These are phyloP conservation scores for Hypothenemus hampei DNA, from an alignment of 1,140 invertebrate species.

Conservation along the genomic window DNA sequence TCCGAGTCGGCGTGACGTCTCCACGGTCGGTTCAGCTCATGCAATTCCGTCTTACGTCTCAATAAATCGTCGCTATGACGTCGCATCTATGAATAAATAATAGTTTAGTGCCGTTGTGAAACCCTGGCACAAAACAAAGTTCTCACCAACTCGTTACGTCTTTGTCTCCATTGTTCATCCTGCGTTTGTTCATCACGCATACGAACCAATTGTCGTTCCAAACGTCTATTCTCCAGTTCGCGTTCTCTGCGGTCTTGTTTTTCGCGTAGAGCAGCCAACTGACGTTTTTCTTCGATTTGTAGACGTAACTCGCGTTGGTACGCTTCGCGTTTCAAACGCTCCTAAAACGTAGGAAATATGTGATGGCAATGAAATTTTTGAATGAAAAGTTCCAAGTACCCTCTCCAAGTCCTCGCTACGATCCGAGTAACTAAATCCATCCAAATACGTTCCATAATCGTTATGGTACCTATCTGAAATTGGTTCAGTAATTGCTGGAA, in stretches of 20 bases:
- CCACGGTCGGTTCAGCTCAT: conserved; percentile 46
- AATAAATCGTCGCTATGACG: conserved; percentile 49
- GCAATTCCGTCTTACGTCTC: conserved; percentile 46
- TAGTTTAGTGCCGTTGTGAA: neutral
- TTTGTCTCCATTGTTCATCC: conserved; percentile 40
- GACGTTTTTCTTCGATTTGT: conserved; percentile 44
- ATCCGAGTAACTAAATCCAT: conserved; percentile 42
- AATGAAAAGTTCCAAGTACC: conserved; percentile 27
- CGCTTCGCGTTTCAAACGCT: conserved; percentile 41
- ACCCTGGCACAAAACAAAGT: neutral
- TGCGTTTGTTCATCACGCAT: conserved; percentile 49
- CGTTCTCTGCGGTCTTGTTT: conserved; percentile 44
- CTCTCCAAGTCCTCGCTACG: conserved; percentile 39
- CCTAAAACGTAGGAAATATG: no score
- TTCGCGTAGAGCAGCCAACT: conserved; percentile 37
- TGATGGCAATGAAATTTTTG: no score
- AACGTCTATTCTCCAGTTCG: conserved; percentile 50
- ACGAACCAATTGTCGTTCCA: conserved; percentile 52
- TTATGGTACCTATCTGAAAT: conserved; percentile 30
- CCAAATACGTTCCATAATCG: conserved; percentile 37
- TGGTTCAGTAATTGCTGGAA: neutral
- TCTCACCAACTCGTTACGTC: conserved; percentile 3
- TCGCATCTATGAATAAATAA: conserved; percentile 43
- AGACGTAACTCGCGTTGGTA: conserved; percentile 42
- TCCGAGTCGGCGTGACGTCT: conserved; percentile 43